Evolutionary conservation across 1,140 invertebrate genomes (phyloP).

Genomic region (Drosophila ironensis): DNA sequence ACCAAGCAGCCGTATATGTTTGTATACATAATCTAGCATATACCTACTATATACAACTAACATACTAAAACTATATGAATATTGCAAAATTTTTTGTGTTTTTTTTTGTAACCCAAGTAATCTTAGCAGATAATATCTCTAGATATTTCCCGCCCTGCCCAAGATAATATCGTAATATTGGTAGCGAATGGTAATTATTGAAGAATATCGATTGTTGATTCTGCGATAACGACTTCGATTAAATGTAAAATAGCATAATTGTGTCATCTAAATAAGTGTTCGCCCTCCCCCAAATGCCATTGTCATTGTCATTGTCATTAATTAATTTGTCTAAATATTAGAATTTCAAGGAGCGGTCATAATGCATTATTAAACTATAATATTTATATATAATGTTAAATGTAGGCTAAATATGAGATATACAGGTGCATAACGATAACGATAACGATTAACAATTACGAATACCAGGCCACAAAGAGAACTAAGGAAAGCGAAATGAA

Average conservation of each 20-base stretch:
- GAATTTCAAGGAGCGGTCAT: not conserved
- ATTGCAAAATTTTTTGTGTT: not conserved
- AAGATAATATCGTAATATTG: not conserved
- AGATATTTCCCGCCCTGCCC: not conserved
- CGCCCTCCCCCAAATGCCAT: too few relatives aligned
- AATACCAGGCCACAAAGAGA: slow-evolving; percentile 42
- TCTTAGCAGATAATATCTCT: not conserved
- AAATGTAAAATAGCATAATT: slow-evolving; percentile 40
- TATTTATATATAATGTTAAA: slow-evolving; percentile 39
- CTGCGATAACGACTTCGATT: slow-evolving; percentile 33
- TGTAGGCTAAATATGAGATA: slow-evolving; percentile 50
- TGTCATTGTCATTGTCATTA: slow-evolving; percentile 5
- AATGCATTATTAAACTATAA: slow-evolving; percentile 24
- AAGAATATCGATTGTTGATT: slow-evolving; percentile 34
- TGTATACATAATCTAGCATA: not conserved
- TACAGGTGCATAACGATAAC: slow-evolving; percentile 55
- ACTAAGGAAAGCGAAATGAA: too few relatives aligned
- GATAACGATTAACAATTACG: slow-evolving; percentile 44
- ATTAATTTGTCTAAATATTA: slow-evolving; percentile 15
- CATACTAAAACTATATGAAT: not conserved
- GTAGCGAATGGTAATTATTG: not conserved
- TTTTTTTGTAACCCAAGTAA: slow-evolving; percentile 28
- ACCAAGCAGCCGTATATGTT: too few relatives aligned
- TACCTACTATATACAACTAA: slow-evolving; percentile 1
- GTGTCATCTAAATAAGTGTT: slow-evolving; percentile 14